Evolutionary conservation across 2,888 invertebrate species (phyloP), one percentile per base, ranked within the genome.

Genomic region (Agrenia bidenticulata): DNA sequence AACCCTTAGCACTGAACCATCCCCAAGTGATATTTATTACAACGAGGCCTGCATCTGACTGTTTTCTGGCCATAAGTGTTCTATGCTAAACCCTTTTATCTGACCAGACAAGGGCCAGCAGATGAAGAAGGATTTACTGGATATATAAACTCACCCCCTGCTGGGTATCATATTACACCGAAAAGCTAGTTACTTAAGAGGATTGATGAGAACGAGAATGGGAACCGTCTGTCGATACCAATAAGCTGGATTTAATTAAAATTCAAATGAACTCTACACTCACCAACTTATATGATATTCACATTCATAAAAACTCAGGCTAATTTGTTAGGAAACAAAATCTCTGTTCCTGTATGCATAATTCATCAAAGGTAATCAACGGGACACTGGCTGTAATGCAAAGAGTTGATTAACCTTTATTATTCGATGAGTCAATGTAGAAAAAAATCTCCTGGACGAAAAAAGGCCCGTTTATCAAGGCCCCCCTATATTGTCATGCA

Each of bases 201-300:
- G 58, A 58, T 58, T 58, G 58, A 58, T 15, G 58, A 58, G 58
- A 23, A 58, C 19, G 9, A 45, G 45, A 57, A 58, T 58, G 45
- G 23, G 17, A 49, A 58, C 58, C 58, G 11, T 58, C 45, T 58
- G 45, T 58, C 45, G 58, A 58, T 45, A 42, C 24, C 45, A 58
- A 58, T 58, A 58, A 58, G 58, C 58, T 58, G 45, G 45, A 42
- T 58, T 58, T 58, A 58, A 58, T 58, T 58, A 58, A 58, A 58
- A 45, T 58, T 58, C 45, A 27, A 58, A 39, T 45, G 24, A 51
- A 23, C 23, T 24, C 19, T 19, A 51, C 7, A 5, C 24, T 51
- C 21, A 21, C 7, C 5, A 51, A 24, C 51, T 45, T 23, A 27
- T 23, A 19, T 55, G 55, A 55, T n/a, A 58, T 27, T 58, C 39